These are phyloP conservation scores for Mesaphorura yosii DNA, from an alignment of 1,140 invertebrate genomes.

Conservation along the genomic window DNA sequence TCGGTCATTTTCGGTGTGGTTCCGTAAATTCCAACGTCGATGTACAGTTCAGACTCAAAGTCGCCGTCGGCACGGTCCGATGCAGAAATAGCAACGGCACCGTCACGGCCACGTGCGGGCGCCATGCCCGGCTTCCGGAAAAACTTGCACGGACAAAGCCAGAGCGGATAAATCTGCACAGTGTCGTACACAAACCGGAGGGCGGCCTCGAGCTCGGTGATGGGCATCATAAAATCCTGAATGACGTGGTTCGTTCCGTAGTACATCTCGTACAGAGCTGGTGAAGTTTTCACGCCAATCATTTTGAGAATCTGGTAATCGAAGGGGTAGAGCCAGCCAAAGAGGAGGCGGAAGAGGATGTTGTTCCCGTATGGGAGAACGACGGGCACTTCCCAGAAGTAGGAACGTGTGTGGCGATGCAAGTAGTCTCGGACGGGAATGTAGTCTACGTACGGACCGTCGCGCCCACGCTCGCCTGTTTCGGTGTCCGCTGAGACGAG, in stretches of 20 bases:
- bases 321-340: constrained; percentile 3
- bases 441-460: constrained; percentile 44
- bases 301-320: background rate
- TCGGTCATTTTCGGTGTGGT: constrained; percentile 1
- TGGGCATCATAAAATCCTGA: constrained; percentile 11
- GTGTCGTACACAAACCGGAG: background rate
- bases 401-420: constrained; percentile 61
- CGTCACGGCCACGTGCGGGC: too few species aligned
- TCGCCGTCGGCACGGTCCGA: too few species aligned
- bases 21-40: constrained; percentile 7
- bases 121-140: constrained; percentile 57
- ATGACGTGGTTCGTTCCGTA: background rate
- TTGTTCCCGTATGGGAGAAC: background rate
- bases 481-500: too few species aligned
- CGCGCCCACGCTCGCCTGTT: background rate
- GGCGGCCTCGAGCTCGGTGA: background rate
- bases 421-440: constrained; percentile 69
- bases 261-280: background rate
- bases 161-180: constrained; percentile 51
- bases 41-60: too few species aligned
- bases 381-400: constrained; percentile 56
- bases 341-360: background rate
- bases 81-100: too few species aligned
- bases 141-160: constrained; percentile 67
- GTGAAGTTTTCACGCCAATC: background rate